A percentile compares a stretch with the other conserved stretches of the same genome.
Evolutionary conservation across 30 jellyfish, hydroid and myxozoan genomes (phyloP).

Genomic region (Turritopsis dohrnii): DNA sequence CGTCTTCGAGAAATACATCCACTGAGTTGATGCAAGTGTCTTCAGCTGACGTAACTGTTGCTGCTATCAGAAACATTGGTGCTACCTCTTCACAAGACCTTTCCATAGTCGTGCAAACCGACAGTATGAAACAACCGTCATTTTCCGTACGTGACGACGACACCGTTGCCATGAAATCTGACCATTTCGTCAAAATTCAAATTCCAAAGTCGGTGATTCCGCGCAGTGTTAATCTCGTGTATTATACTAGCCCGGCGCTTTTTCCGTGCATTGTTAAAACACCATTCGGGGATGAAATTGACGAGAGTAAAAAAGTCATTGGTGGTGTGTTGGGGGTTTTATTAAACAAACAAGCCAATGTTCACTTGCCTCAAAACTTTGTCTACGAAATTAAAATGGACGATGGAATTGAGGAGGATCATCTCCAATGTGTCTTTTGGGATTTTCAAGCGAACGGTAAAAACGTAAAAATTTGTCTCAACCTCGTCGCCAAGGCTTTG

Average conservation of each 20-base stretch:
- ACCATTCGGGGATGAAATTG: not conserved
- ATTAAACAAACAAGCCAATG: not conserved
- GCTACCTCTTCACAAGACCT: not conserved
- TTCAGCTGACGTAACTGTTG: not conserved
- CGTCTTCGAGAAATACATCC: not conserved
- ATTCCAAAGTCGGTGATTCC: not conserved
- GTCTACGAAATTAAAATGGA: not conserved
- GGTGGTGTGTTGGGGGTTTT: not conserved
- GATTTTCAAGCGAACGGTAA: constrained; percentile 47
- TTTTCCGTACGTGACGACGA: not conserved
- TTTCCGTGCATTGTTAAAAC: not conserved
- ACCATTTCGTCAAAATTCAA: not conserved
- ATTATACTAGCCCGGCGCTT: not conserved
- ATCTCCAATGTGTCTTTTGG: constrained; percentile 54
- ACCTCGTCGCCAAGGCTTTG: not conserved
- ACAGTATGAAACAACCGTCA: not conserved
- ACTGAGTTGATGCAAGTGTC: not conserved
- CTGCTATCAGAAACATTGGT: not conserved
- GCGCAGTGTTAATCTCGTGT: not conserved
- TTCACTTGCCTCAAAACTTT: not conserved
- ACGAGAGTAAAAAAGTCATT: not conserved
- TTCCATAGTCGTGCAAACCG: not conserved
- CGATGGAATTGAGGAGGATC: not conserved
- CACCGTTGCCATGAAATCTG: not conserved
- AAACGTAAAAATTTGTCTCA: not conserved